Base-by-base conservation (phyloP, 2,888 invertebrate species). In the Allygus modestus region DNA sequence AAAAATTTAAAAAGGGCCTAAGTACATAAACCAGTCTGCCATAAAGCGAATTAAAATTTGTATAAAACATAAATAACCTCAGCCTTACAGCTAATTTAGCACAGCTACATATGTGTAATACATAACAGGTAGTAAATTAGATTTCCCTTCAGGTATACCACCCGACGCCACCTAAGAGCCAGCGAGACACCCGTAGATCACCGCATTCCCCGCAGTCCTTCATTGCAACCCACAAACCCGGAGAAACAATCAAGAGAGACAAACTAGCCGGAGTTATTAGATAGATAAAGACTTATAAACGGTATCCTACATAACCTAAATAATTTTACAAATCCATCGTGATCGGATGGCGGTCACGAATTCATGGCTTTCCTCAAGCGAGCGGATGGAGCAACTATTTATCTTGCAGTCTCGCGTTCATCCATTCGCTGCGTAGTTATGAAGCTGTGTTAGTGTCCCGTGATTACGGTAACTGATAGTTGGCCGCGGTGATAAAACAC, bases 241-340 rank as follows among this genome's bases (percentile, higher is more conserved):
- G 69, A 81, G 31, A 33, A 37, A 69, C 37, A 43, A 82, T 69
- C 82, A 69, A 20, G 28, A n/a, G 69, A 82, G 69, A 65, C 65
- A 82, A 31, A 54, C 26, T 51, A 26, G 58, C 65, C 28, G 28
- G 69, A 82, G 69, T 65, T 65, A 82, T 82, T 82, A 83, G 83
- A 75, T 37, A 83, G 79, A 79, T 79, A 79, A 71, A 71, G 71
- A 71, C 71, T 71, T 71, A 71, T 71, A 71, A 79, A 79, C 79
- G 79, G 79, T 79, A 79, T 79, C 79, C 79, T 79, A 79, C 37
- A 79, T 79, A 79, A 79, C 79, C 79, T 79, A 79, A 79, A 79
- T 79, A 79, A 79, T 79, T 79, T 79, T 79, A 79, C 79, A 51
- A 79, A 79, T 79, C 79, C 58, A 79, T 79, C 79, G 79, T 79